These are phyloP conservation scores for pig (Sus scrofa) DNA, from an alignment of 2,113 vertebrate species.

Conservation along the genomic window T2T-Sscrofa CM000815.6:87676001-87676500, in stretches of 20 bases:
- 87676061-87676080: background rate
- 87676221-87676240: constrained; percentile 25
- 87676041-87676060: background rate
- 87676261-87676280: background rate
- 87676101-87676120: background rate
- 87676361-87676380: background rate
- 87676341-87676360: background rate
- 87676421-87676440: background rate
- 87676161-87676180: background rate
- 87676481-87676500: background rate
- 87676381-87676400: background rate
- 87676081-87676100: background rate
- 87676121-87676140: background rate
- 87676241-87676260: constrained; percentile 1
- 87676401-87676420: background rate
- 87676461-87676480: background rate
- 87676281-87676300: background rate
- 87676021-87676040: background rate
- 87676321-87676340: background rate
- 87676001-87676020: background rate
- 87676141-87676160: background rate
- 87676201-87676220: background rate
- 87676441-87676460: background rate
- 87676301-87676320: constrained; percentile 30
- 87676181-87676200: background rate